Conservation (phyloP, 1,140 invertebrate species). For the Ditylenchus dipsaci region DNA sequence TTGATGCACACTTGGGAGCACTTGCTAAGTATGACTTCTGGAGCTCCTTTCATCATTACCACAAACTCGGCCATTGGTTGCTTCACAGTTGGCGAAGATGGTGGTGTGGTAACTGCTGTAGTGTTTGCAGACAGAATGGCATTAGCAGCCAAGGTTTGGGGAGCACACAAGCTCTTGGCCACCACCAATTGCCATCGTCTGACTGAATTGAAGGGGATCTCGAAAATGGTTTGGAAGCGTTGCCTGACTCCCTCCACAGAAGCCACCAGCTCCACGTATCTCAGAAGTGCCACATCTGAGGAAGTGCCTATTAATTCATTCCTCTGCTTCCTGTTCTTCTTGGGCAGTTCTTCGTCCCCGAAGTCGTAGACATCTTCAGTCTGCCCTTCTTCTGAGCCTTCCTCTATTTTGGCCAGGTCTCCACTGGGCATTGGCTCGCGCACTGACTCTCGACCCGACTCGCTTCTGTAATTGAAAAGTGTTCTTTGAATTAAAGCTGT, state of each 20-base stretch:
- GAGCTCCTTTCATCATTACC: conserved; percentile 57
- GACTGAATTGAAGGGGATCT: conserved; percentile 56
- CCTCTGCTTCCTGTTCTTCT: neutral
- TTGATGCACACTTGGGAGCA: conserved; percentile 37
- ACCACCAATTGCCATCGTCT: conserved; percentile 54
- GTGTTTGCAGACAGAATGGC: neutral
- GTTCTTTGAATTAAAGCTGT: neutral
- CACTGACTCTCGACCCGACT: conserved; percentile 42
- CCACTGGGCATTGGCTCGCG: conserved; percentile 24
- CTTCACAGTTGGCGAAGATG: neutral
- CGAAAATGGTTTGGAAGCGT: conserved; percentile 35
- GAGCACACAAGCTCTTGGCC: conserved; percentile 35
- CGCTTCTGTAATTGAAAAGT: conserved; percentile 21
- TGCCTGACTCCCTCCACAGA: conserved; percentile 51
- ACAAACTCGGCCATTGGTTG: conserved; percentile 24
- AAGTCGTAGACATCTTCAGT: conserved; percentile 7
- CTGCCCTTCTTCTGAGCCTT: neutral
- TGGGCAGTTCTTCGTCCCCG: conserved; percentile 22
- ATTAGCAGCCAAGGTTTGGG: conserved; percentile 11
- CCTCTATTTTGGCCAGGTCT: neutral
- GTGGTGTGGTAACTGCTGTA: no score
- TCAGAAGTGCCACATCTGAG: conserved; percentile 53
- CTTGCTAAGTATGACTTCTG: conserved; percentile 47
- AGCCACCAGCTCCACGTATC: conserved; percentile 50
- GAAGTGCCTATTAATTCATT: conserved; percentile 49